phyloP scores from a whole-genome alignment of 2,113 vertebrate species.

The Neodontobutis hainanensis region DNA sequence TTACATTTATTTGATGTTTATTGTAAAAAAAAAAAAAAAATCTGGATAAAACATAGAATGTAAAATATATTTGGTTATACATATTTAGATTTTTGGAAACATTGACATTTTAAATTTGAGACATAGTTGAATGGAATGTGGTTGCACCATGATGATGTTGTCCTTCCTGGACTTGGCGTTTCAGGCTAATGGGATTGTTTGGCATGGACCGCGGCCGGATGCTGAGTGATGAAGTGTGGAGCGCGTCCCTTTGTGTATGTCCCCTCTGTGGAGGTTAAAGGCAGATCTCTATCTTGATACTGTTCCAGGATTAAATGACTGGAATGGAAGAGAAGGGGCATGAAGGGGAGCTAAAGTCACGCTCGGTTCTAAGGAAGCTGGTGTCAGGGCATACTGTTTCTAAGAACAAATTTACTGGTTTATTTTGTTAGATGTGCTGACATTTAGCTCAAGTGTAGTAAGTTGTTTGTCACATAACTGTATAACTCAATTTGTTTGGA shows the following conservation, averaged over 20 bases:
- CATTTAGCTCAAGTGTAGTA: neutral
- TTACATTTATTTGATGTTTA: no score
- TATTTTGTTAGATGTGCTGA: neutral
- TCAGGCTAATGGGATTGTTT: conserved; percentile 74
- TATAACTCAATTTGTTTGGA: no score
- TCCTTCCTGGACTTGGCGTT: conserved; percentile 35
- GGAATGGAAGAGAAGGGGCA: conserved; percentile 50
- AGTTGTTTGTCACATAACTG: neutral
- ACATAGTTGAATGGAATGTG: conserved; percentile 18
- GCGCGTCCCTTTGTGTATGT: conserved; percentile 58
- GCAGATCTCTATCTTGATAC: conserved; percentile 69
- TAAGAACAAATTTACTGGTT: neutral
- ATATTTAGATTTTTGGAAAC: no score
- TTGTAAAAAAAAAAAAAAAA: no score
- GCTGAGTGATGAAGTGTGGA: conserved; percentile 70
- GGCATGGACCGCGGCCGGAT: conserved; percentile 57
- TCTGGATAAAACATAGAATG: no score
- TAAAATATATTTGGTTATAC: no score
- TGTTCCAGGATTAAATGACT: conserved; percentile 77
- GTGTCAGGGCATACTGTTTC: conserved; percentile 13
- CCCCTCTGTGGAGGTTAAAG: conserved; percentile 70
- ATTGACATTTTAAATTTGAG: no score
- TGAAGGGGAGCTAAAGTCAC: conserved; percentile 39
- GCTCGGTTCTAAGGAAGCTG: conserved; percentile 44
- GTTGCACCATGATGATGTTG: conserved; percentile 53